Percentiles rank a stretch among this genome's conserved stretches.
These are phyloP conservation scores for Malaclemys terrapin DNA, from an alignment of 2,113 vertebrate species.

Conservation along the genomic window DNA sequence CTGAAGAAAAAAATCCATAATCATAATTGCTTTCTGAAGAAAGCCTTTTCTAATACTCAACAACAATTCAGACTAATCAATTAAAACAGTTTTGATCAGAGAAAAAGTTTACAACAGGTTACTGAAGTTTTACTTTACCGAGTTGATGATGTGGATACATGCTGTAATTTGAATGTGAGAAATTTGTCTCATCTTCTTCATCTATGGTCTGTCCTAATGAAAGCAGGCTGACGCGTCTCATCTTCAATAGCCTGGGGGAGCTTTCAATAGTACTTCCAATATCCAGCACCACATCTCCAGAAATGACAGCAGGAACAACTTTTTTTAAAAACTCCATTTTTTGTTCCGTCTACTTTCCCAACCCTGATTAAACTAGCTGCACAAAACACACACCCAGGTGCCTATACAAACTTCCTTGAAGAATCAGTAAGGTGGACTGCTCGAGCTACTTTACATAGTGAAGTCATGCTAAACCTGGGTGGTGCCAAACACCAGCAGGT, in stretches of 20 bases:
- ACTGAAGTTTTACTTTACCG: conserved; percentile 49
- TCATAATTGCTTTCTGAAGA: neutral
- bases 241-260: conserved; percentile 87
- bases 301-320: conserved; percentile 85
- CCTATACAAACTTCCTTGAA: conserved; percentile 73
- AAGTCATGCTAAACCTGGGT: conserved; percentile 80
- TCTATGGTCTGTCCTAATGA: conserved; percentile 85
- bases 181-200: conserved; percentile 64
- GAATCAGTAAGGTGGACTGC: conserved; percentile 58
- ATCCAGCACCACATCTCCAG: conserved; percentile 83
- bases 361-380: neutral
- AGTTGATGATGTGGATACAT: conserved; percentile 17
- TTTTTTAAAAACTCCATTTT: conserved; percentile 94
- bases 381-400: conserved; percentile 4
- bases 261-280: conserved; percentile 71
- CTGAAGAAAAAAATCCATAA: neutral
- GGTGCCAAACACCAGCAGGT: conserved; percentile 72
- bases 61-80: neutral
- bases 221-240: conserved; percentile 86
- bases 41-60: neutral
- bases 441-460: conserved; percentile 74
- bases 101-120: neutral
- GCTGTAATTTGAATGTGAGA: conserved; percentile 21
- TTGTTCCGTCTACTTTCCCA: conserved; percentile 1
- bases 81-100: neutral